Evolutionary conservation across 2,113 vertebrate genomes (phyloP), one percentile per base, ranked within the genome.

Genomic region (Brachypodius melanocephalos): DNA sequence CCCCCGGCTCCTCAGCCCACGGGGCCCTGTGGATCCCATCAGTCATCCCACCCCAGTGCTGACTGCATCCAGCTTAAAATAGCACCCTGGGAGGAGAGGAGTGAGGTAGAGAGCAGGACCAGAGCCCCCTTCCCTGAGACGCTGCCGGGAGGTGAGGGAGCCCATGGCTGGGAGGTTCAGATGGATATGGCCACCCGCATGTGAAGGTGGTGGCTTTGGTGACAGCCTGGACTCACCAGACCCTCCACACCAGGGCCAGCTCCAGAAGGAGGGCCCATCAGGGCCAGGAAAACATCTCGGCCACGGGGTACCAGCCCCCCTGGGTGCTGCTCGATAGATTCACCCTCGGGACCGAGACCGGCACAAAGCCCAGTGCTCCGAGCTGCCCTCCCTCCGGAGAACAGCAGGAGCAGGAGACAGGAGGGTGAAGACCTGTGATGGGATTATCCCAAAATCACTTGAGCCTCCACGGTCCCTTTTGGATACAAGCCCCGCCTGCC

Each of bases 21-120:
- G 0, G 52, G 19, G n/a, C 4, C 1, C 12, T 8, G 0, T 49
- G 66, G 29, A 55, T 32, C 38, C 54, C 58, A 25, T 46, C 89
- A 76, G 43, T 73, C 72, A 73, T 80, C 43, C 36, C 6, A 6
- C n/a, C 10, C 9, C 42, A 19, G 55, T 0, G 1, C 21, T 57
- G 66, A 69, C 51, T 85, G n/a, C 34, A 48, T 32, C 45, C 66
- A 46, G 40, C 25, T 42, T 26, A 45, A 82, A 92, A 83, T 1
- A 94, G 83, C 58, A 71, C 1, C 36, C 0, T 4, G 12, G 45
- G n/a, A 84, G 59, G 26, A 73, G 32, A 2, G 14, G 24, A 74
- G 14, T 11, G 38, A 46, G 26, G 22, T 0, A 2, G 8, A 45
- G 66, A 68, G 40, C n/a, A n/a, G 71, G 46, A 43, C 6, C 49